Evolutionary conservation across 2,113 vertebrate species (phyloP), one percentile per base, ranked within the genome.

Genomic region (Pelvicachromis taeniatus): DNA sequence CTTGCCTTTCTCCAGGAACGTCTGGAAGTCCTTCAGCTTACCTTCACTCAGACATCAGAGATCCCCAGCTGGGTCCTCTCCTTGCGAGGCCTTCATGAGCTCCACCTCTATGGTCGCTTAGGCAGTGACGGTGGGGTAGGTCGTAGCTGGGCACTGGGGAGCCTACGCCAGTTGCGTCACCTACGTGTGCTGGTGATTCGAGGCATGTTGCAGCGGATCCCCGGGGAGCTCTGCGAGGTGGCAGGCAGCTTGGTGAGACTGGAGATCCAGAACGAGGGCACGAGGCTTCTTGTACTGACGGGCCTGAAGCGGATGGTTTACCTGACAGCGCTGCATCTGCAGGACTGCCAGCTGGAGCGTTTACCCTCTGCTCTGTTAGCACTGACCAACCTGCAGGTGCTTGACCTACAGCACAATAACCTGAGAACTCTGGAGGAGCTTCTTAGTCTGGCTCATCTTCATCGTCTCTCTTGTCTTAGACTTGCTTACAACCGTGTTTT

Each of bases 291-390:
- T 17, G 94, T 93, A 0, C 90, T 96, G 10, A 93, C 94, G 0
- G 95, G 93, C 6, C 87, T 97, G 65, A 95, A 95, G 85, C 90
- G 95, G 10, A 73, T 96, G 81, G 78, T 61, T 0, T 90, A 89
- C 19, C 87, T 97, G 63, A 87, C 90, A 3, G 95, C 96, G 86
- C 85, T 97, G 53, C 89, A 90, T 78, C 92, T 97, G 58, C 93
- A 92, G 83, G 94, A 94, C 88, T 97, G 96, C 85, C 94, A 95
- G 89, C 90, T 97, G 13, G 94, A 96, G 86, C 94, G 96, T 21
- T 81, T 97, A 50, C 96, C 97, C 10, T 94, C 93, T 1, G 92
- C 94, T 10, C 70, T 97, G 26, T 84, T 94, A 50, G 81, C 89
- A 4, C 92, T 97, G 23, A 80, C 90, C 26, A 89, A 82, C 68